phyloP scores from a whole-genome alignment of 2,888 invertebrate genomes.

The Scrobipalpa costella region DNA sequence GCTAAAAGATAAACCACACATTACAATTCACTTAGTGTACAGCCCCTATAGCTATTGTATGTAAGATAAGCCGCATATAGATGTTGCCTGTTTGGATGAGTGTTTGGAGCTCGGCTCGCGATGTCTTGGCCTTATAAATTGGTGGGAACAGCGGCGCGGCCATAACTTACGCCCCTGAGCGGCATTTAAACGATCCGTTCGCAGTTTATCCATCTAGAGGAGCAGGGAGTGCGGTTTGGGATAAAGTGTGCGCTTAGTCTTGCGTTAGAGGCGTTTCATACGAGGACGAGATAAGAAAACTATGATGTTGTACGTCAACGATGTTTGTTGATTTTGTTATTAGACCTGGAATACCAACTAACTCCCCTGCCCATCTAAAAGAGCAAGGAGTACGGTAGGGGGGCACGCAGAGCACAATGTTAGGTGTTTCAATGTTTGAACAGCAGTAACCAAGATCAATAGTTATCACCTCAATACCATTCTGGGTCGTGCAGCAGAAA shows the following conservation, averaged over 20 bases:
- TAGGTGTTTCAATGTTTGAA: too few relatives aligned
- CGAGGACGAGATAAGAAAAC: background rate
- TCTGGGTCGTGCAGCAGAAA: too few relatives aligned
- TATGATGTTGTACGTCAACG: background rate
- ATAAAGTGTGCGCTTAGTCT: slow-evolving; percentile 17
- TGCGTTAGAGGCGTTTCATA: background rate
- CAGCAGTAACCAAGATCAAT: too few relatives aligned
- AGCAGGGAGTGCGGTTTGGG: slow-evolving; percentile 12
- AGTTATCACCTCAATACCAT: too few relatives aligned
- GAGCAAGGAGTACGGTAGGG: too few relatives aligned
- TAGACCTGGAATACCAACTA: too few relatives aligned
- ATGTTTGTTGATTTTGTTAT: background rate
- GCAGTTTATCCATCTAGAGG: slow-evolving; percentile 49
- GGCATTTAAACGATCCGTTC: slow-evolving; percentile 58
- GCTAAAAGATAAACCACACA: background rate
- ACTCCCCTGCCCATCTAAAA: too few relatives aligned
- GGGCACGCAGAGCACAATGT: too few relatives aligned
- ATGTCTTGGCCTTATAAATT: slow-evolving; percentile 49
- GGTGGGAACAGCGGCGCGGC: slow-evolving; percentile 52
- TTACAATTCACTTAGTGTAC: slow-evolving; percentile 13
- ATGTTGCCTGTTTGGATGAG: background rate
- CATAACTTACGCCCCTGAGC: slow-evolving; percentile 59
- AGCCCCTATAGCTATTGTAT: background rate
- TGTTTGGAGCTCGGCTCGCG: slow-evolving; percentile 13
- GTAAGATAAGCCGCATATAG: slow-evolving; percentile 10